Evolutionary conservation across 2,797 vertebrate species (phyloP).

Genomic region (Phataginus tricuspis): DNA sequence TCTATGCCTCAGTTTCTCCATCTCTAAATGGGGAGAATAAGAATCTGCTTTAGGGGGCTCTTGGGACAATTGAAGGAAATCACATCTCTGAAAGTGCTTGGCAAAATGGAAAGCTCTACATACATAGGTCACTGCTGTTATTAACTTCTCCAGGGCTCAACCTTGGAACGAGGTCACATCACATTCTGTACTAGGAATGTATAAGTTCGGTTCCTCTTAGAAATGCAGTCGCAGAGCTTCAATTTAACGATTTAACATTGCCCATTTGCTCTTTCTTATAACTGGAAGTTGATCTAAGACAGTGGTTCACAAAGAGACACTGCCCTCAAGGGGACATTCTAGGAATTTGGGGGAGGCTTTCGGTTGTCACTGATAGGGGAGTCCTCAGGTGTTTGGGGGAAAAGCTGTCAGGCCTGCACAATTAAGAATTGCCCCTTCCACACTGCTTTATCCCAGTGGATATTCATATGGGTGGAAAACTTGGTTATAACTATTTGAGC

Average conservation of each 20-base stretch:
- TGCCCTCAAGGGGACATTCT: constrained; percentile 57
- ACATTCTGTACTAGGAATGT: not conserved
- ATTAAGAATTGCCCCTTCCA: not conserved
- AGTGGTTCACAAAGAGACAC: constrained; percentile 33
- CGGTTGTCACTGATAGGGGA: not conserved
- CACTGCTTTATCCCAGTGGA: not conserved
- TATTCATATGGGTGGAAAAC: not conserved
- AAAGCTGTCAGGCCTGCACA: not conserved
- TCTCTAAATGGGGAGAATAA: not conserved
- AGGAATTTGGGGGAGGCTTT: not conserved
- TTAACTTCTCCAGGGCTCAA: constrained; percentile 39
- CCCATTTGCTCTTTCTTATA: not conserved
- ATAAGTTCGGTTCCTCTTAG: not conserved
- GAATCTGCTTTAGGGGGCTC: not conserved
- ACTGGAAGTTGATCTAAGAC: not conserved
- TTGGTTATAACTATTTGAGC: constrained; percentile 21
- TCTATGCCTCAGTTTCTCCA: not conserved
- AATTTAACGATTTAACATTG: constrained; percentile 32
- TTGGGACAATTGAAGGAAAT: constrained; percentile 16
- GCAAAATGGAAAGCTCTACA: constrained; percentile 6
- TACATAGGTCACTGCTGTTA: not conserved
- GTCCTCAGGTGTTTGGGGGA: not conserved
- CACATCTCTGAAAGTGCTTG: constrained; percentile 28
- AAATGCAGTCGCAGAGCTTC: not conserved
- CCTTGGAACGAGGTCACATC: constrained; percentile 44